These are phyloP conservation scores for Agrypnia vestita DNA, from an alignment of 1,140 invertebrate genomes.

Conservation along the genomic window DNA sequence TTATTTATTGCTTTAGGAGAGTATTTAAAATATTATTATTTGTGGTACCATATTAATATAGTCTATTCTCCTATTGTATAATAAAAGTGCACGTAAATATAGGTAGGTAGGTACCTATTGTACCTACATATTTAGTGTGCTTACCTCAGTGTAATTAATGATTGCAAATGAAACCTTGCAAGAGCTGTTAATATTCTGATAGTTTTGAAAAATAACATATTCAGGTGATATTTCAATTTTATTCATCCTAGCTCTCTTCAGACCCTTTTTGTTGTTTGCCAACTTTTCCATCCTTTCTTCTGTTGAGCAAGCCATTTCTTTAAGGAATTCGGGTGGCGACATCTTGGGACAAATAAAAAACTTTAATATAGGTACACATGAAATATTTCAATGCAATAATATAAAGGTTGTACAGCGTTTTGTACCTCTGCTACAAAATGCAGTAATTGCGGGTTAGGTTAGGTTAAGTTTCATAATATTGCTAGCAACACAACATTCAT, in stretches of 20 bases:
- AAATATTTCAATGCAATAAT: not conserved
- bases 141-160: slow-evolving; percentile 26
- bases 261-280: slow-evolving; percentile 13
- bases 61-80: too few relatives aligned
- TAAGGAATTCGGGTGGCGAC: slow-evolving; percentile 15
- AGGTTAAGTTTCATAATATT: too few relatives aligned
- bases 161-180: slow-evolving; percentile 5
- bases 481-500: too few relatives aligned
- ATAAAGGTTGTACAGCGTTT: not conserved
- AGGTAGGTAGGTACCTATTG: too few relatives aligned
- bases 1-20: too few relatives aligned
- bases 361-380: not conserved
- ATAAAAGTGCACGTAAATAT: too few relatives aligned
- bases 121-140: not conserved
- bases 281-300: slow-evolving; percentile 28
- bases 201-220: slow-evolving; percentile 38
- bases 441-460: too few relatives aligned
- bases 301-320: slow-evolving; percentile 22
- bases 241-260: slow-evolving; percentile 13
- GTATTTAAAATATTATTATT: too few relatives aligned
- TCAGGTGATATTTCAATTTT: slow-evolving; percentile 28
- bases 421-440: too few relatives aligned
- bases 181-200: not conserved
- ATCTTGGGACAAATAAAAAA: not conserved
- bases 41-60: too few relatives aligned